phyloP scores from a whole-genome alignment of 2,797 vertebrate genomes.

The Semaprochilodus insignis region DNA sequence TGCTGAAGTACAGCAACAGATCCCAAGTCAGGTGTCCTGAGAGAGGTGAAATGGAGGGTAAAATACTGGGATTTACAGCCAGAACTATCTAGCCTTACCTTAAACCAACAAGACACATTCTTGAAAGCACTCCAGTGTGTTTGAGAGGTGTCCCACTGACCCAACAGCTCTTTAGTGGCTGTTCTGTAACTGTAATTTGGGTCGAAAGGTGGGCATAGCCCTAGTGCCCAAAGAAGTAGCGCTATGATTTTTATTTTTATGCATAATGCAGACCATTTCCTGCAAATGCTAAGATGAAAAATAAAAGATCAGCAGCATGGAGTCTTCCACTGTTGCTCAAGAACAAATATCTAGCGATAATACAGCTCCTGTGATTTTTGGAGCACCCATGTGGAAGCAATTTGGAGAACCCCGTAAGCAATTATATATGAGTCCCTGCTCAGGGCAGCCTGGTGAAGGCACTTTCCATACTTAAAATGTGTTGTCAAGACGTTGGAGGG shows the following conservation, averaged over 20 bases:
- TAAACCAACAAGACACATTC: slow-evolving; percentile 52
- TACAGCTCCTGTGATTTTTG: slow-evolving; percentile 45
- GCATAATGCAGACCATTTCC: slow-evolving; percentile 28
- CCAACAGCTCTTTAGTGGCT: slow-evolving; percentile 35
- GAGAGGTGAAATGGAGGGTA: slow-evolving; percentile 17
- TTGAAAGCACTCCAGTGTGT: slow-evolving; percentile 47
- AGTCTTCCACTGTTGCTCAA: slow-evolving; percentile 24
- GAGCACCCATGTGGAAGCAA: slow-evolving; percentile 61
- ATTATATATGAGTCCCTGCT: slow-evolving; percentile 64
- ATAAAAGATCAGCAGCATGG: slow-evolving; percentile 39
- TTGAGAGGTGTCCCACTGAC: slow-evolving; percentile 40
- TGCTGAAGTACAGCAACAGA: background rate
- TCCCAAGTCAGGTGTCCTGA: slow-evolving; percentile 8
- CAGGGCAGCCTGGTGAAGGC: slow-evolving; percentile 44
- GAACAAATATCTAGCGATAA: slow-evolving; percentile 48
- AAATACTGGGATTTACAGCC: slow-evolving; percentile 29
- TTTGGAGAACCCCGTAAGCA: slow-evolving; percentile 57
- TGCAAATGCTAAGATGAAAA: slow-evolving; percentile 42
- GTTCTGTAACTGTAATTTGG: slow-evolving; percentile 44
- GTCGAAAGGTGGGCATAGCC: slow-evolving; percentile 23
- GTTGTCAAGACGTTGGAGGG: slow-evolving; percentile 55
- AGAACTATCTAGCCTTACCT: slow-evolving; percentile 38
- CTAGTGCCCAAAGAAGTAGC: slow-evolving; percentile 18
- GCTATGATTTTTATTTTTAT: slow-evolving; percentile 9
- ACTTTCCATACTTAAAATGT: slow-evolving; percentile 50